Evolutionary conservation across 2,888 invertebrate genomes (phyloP).

Genomic region (Drosophila trichaetosa): DNA sequence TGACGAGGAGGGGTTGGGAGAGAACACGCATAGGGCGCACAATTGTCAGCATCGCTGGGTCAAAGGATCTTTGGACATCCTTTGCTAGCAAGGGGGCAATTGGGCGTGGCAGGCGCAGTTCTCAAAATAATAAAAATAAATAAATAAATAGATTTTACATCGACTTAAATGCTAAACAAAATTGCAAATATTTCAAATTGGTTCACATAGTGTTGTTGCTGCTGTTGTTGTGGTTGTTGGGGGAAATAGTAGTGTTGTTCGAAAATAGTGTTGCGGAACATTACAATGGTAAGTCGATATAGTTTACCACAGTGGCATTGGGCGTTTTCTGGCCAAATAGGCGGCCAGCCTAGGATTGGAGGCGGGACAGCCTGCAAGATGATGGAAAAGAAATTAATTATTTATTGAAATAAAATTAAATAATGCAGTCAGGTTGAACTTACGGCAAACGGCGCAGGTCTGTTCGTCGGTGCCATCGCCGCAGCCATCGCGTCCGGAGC

Average conservation of each 20-base stretch:
- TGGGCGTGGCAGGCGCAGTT: conserved; percentile 65
- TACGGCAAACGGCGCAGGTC: conserved; percentile 94
- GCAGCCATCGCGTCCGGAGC: conserved; percentile 95
- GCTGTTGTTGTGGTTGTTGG: conserved; percentile 20
- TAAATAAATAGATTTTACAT: conserved; percentile 76
- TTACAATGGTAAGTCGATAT: conserved; percentile 6
- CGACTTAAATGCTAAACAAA: conserved; percentile 74
- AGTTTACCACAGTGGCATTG: conserved; percentile 83
- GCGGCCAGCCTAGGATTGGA: conserved; percentile 74
- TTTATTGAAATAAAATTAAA: not conserved
- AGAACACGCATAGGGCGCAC: conserved; percentile 54
- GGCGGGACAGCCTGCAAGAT: conserved; percentile 86
- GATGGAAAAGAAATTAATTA: not conserved
- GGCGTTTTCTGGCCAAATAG: conserved; percentile 78
- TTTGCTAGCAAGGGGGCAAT: conserved; percentile 85
- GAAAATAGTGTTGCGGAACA: conserved; percentile 35
- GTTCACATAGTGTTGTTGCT: conserved; percentile 19
- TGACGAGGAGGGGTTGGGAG: not conserved
- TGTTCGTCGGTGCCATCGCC: conserved; percentile 96
- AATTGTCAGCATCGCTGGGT: conserved; percentile 84
- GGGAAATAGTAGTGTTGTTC: conserved; percentile 33
- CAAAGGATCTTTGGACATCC: conserved; percentile 80
- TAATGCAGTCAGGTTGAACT: conserved; percentile 85
- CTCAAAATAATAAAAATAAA: conserved; percentile 71
- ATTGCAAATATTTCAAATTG: conserved; percentile 54